Conservation (phyloP, 2,888 invertebrate genomes). For the Cheilosia impressa region DNA sequence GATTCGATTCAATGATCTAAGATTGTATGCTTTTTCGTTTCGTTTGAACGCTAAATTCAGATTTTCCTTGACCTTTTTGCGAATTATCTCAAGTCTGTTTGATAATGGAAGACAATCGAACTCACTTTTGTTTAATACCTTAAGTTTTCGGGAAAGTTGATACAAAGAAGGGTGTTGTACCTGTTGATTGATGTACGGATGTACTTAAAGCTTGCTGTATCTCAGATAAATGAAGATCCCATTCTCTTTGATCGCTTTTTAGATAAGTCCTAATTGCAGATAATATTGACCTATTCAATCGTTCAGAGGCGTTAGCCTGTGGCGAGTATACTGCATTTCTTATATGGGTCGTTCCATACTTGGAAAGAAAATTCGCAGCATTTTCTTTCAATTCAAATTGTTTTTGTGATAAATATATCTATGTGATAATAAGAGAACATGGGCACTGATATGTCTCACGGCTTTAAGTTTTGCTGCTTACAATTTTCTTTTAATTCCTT, state of each 20-base stretch:
- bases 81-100: too few relatives aligned
- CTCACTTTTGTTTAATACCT: too few relatives aligned
- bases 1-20: not conserved
- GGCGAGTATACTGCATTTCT: conserved; percentile 78
- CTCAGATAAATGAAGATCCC: conserved; percentile 10
- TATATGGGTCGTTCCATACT: conserved; percentile 52
- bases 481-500: too few relatives aligned
- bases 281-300: conserved; percentile 77
- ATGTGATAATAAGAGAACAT: too few relatives aligned
- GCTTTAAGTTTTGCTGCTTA: too few relatives aligned
- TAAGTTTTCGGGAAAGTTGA: too few relatives aligned
- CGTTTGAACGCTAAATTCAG: not conserved
- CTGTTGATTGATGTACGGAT: conserved; percentile 12
- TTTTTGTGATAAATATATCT: too few relatives aligned
- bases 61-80: not conserved
- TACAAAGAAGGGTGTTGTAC: conserved; percentile 19
- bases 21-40: not conserved
- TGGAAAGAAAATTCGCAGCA: not conserved
- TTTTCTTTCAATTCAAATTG: too few relatives aligned
- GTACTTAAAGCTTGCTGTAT: conserved; percentile 24
- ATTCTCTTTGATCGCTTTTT: conserved; percentile 6
- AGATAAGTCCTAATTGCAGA: conserved; percentile 75
- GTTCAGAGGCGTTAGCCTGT: conserved; percentile 79
- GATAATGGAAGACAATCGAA: too few relatives aligned
- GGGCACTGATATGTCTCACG: too few relatives aligned